Evolutionary conservation across 2,888 invertebrate species (phyloP), one percentile per base, ranked within the genome.

Genomic region (Vandiemenella viatica): DNA sequence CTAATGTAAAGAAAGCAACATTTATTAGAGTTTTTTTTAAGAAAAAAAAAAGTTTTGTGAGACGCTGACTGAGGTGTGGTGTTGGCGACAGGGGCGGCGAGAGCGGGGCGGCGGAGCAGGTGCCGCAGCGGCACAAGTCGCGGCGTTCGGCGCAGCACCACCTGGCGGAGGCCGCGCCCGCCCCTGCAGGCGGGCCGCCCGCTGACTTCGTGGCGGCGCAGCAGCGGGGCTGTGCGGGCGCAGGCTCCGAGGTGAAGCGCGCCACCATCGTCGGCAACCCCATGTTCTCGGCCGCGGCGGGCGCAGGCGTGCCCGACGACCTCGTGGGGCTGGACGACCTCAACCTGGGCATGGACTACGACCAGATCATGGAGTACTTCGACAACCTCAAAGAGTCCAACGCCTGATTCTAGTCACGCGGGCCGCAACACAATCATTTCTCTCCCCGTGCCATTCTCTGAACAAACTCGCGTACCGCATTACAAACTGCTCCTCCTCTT

Each of bases 291-390:
- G 59, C 60, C 37, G 67, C 68, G 43, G 65, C 61, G 42, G 58
- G 55, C 15, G 56, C 55, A 20, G 57, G 55, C 22, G 57, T 55
- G 13, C 57, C 58, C 22, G 58, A 59, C 5, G 80, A 81, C 59
- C 67, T 78, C 57, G 75, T 82, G 52, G 81, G 77, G 45, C 71
- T 88, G 58, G 87, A 88, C 67, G 86, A 88, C 67, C 75, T 89
- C 56, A 76, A 76, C 60, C 67, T 77, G 53, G 87, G 87, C 64
- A 89, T 95, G 90, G 90, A 93, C 71, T 95, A 95, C 71, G 91
- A 93, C 67, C 91, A 93, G 75, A 87, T 96, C 68, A 89, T 93
- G 88, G 87, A 92, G 67, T 93, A 95, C 71, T 95, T 96, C 75
- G 91, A 93, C 74, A 93, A 91, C 76, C 77, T 96, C 65, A 95